phyloP scores from a whole-genome alignment of 2,888 invertebrate genomes.

The Oligia strigilis region DNA sequence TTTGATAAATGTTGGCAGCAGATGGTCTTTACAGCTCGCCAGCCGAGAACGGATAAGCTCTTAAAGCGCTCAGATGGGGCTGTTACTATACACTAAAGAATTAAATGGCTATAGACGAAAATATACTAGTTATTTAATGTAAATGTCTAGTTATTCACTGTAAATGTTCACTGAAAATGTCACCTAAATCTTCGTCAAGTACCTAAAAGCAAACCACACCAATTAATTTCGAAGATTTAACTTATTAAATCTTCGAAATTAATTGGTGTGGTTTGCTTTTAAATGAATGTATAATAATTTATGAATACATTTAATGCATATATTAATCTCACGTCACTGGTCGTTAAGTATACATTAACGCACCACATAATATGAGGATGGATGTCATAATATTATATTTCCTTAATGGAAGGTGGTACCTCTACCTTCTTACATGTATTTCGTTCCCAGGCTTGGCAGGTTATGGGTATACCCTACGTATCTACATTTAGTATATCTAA shows the following conservation, averaged over 20 bases:
- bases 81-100: conserved; percentile 50
- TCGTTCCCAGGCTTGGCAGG: conserved; percentile 1
- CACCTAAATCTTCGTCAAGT: conserved; percentile 5
- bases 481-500: neutral
- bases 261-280: too few species aligned
- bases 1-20: conserved; percentile 67
- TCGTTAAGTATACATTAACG: conserved; percentile 32
- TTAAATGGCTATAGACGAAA: conserved; percentile 32
- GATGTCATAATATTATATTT: conserved; percentile 48
- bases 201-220: neutral
- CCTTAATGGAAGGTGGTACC: conserved; percentile 20
- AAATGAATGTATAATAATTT: neutral
- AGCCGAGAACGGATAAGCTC: conserved; percentile 61
- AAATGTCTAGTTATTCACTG: too few species aligned
- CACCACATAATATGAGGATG: conserved; percentile 1
- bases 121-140: neutral
- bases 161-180: conserved; percentile 12
- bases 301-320: conserved; percentile 35
- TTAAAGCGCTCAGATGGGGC: conserved; percentile 59
- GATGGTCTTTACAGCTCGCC: conserved; percentile 67
- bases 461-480: conserved; percentile 1
- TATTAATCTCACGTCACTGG: conserved; percentile 42
- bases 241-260: too few species aligned
- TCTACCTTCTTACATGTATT: conserved; percentile 10
- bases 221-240: conserved; percentile 33